phyloP scores from a whole-genome alignment of 2,888 invertebrate genomes.

The Dioctria rufipes region DNA sequence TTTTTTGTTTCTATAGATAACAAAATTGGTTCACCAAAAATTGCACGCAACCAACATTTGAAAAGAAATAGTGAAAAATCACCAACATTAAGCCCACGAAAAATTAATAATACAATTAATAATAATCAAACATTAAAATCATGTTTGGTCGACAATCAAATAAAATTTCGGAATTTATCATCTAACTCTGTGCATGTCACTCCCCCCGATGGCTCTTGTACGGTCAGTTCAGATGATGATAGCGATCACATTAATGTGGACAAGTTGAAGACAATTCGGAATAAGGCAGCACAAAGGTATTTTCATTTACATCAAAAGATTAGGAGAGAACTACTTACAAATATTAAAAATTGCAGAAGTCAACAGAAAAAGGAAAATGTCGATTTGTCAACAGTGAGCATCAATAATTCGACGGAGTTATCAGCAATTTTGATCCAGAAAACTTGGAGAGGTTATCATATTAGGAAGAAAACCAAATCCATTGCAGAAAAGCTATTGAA shows the following conservation, averaged over 20 bases:
- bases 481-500: slow-evolving; percentile 80
- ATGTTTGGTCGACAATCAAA: slow-evolving; percentile 61
- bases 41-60: slow-evolving; percentile 65
- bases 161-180: slow-evolving; percentile 61
- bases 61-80: slow-evolving; percentile 66
- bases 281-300: slow-evolving; percentile 74
- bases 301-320: too few relatives aligned
- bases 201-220: slow-evolving; percentile 67
- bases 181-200: slow-evolving; percentile 65
- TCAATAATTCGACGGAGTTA: slow-evolving; percentile 66
- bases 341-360: slow-evolving; percentile 61
- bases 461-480: slow-evolving; percentile 76
- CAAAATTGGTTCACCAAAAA: slow-evolving; percentile 69
- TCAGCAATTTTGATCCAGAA: slow-evolving; percentile 88
- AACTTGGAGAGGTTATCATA: slow-evolving; percentile 88
- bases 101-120: slow-evolving; percentile 56
- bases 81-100: slow-evolving; percentile 69
- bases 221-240: slow-evolving; percentile 75
- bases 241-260: slow-evolving; percentile 78
- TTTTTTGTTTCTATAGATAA: slow-evolving; percentile 63
- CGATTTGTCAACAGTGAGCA: slow-evolving; percentile 62
- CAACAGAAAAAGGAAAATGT: slow-evolving; percentile 66
- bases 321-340: too few relatives aligned
- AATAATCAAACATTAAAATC: slow-evolving; percentile 47
- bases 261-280: slow-evolving; percentile 78